phyloP scores from a whole-genome alignment of 2,888 invertebrate species.

The Deilephila elpenor region DNA sequence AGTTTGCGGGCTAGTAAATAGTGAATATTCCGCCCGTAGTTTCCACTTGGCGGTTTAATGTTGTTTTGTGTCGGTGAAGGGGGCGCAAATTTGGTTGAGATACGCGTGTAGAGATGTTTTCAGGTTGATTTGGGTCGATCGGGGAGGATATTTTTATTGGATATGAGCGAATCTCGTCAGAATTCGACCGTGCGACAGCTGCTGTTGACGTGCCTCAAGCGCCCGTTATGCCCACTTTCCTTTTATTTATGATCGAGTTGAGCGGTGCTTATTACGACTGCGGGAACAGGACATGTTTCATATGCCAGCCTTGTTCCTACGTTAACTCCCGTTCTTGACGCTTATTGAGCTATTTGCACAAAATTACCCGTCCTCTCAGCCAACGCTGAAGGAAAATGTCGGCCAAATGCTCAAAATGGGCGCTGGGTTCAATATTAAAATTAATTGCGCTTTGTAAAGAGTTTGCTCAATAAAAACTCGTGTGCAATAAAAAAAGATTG shows the following conservation, averaged over 20 bases:
- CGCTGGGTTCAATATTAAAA: constrained; percentile 41
- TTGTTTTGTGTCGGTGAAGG: constrained; percentile 51
- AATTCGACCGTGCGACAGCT: constrained; percentile 69
- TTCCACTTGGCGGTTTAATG: constrained; percentile 38
- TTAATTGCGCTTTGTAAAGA: constrained; percentile 6
- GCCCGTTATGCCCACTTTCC: constrained; percentile 69
- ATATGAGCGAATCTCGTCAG: constrained; percentile 57
- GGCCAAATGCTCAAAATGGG: neutral
- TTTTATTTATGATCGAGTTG: constrained; percentile 80
- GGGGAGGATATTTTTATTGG: constrained; percentile 62
- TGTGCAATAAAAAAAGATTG: neutral
- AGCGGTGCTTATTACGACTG: constrained; percentile 76
- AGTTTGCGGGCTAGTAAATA: constrained; percentile 45
- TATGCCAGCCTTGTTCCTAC: constrained; percentile 64
- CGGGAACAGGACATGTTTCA: constrained; percentile 70
- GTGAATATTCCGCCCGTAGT: constrained; percentile 34
- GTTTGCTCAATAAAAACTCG: neutral
- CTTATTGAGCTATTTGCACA: constrained; percentile 68
- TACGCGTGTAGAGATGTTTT: constrained; percentile 39
- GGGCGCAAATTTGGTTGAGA: constrained; percentile 34
- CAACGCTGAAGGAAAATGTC: constrained; percentile 39
- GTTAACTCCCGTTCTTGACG: constrained; percentile 59
- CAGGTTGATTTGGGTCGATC: constrained; percentile 39
- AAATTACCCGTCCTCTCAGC: constrained; percentile 48
- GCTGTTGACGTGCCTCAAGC: constrained; percentile 71